These are phyloP conservation scores for Megaptera novaeangliae DNA, from an alignment of 2,113 vertebrate species.

Conservation along the genomic window DNA sequence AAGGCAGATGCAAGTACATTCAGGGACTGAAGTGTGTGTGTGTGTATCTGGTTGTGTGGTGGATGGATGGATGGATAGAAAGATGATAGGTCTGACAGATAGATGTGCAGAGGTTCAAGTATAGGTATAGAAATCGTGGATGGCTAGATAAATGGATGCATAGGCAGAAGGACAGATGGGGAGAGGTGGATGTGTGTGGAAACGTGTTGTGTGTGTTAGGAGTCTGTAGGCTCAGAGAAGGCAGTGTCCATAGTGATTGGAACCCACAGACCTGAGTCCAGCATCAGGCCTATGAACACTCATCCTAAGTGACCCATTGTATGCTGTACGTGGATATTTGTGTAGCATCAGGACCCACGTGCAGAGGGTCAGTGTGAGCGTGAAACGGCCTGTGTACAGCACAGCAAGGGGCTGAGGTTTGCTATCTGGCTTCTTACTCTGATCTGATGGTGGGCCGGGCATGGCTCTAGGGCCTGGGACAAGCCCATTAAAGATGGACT, in stretches of 20 bases:
- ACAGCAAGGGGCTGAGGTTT: background rate
- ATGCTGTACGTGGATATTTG: background rate
- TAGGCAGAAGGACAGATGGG: background rate
- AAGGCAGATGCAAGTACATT: accelerated
- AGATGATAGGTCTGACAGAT: too few species aligned
- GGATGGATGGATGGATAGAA: background rate
- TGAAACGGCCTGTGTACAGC: accelerated
- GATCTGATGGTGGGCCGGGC: background rate
- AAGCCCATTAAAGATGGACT: background rate
- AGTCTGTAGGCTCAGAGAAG: background rate
- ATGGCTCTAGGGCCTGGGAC: background rate
- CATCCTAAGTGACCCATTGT: background rate
- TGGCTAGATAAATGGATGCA: background rate
- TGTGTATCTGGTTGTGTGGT: background rate
- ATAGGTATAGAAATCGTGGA: background rate
- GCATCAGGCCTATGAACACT: background rate
- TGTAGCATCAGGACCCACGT: too few species aligned
- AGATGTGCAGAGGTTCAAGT: background rate
- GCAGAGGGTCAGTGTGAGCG: background rate
- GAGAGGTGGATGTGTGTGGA: background rate
- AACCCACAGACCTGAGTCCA: background rate
- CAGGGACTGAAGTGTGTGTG: background rate
- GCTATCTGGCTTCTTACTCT: background rate
- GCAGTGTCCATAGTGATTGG: background rate
- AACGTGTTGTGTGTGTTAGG: background rate